phyloP scores from a whole-genome alignment of 53 echinoderm and acorn worm genomes.

The Arbacia lixula region DNA sequence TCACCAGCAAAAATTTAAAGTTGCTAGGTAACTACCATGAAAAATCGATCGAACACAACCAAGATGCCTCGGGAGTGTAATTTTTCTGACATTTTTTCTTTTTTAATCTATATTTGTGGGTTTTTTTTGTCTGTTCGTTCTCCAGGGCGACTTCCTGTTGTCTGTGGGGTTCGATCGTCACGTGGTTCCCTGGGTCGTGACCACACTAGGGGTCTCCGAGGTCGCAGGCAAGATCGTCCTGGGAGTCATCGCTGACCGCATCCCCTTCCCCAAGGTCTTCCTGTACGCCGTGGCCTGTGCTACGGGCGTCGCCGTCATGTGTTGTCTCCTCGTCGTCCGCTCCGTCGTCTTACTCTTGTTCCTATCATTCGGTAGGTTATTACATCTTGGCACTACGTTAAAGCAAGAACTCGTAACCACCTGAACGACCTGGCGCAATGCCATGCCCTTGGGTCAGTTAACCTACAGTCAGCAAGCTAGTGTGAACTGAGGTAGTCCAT shows the following conservation, averaged over 20 bases:
- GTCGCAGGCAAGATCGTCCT: conserved; percentile 65
- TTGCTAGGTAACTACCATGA: no score
- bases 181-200: conserved; percentile 55
- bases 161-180: not conserved
- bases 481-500: not conserved
- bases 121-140: no score
- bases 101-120: no score
- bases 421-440: no score
- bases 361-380: conserved; percentile 62
- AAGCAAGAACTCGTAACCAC: no score
- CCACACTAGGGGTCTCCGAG: conserved; percentile 60
- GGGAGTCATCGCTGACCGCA: conserved; percentile 55
- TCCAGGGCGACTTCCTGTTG: conserved; percentile 3
- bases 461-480: no score
- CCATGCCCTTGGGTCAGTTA: no score
- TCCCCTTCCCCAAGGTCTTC: conserved; percentile 73
- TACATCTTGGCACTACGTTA: no score
- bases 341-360: conserved; percentile 53
- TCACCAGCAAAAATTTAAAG: no score
- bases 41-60: no score
- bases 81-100: no score
- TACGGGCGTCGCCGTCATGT: conserved; percentile 59
- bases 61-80: no score
- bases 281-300: conserved; percentile 52
- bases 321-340: conserved; percentile 54